Conservation (phyloP, 2,113 vertebrate genomes). For the Catagonus wagneri region DNA sequence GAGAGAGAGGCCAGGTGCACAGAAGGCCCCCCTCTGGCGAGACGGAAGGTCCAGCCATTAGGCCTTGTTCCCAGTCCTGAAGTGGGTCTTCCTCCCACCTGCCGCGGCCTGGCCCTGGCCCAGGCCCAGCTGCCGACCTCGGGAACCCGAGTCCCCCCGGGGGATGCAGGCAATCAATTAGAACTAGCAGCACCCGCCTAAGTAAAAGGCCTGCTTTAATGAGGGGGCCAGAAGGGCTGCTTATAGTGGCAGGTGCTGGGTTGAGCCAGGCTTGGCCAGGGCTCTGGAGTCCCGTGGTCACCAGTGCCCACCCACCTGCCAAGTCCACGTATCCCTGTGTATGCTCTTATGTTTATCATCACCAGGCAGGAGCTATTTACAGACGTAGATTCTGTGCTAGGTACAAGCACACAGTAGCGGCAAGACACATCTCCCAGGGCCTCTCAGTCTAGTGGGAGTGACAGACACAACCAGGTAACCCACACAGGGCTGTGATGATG, state of each 20-base stretch:
- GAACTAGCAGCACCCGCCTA: neutral
- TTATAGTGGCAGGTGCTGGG: accelerated
- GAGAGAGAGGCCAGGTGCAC: neutral
- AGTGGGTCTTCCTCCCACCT: neutral
- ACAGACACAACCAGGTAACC: neutral
- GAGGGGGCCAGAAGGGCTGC: accelerated
- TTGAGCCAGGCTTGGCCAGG: neutral
- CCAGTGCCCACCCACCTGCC: neutral
- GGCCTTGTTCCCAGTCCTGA: neutral
- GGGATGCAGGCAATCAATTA: neutral
- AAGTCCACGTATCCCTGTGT: too few species aligned
- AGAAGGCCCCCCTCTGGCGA: neutral
- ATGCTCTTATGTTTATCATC: neutral
- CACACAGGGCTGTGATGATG: neutral
- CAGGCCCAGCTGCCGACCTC: conserved; percentile 34
- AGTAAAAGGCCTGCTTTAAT: neutral
- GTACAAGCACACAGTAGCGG: neutral
- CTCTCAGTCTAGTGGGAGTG: neutral
- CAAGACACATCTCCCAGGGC: neutral
- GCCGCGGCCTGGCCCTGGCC: neutral
- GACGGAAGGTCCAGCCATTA: neutral
- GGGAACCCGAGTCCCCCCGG: neutral
- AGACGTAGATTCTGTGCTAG: neutral
- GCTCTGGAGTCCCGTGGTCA: neutral
- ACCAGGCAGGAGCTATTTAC: neutral